A percentile compares a stretch with the other conserved stretches of the same genome.
Evolutionary conservation across 2,797 vertebrate genomes (phyloP).

Genomic region (Myoxocephalus aenaeus): DNA sequence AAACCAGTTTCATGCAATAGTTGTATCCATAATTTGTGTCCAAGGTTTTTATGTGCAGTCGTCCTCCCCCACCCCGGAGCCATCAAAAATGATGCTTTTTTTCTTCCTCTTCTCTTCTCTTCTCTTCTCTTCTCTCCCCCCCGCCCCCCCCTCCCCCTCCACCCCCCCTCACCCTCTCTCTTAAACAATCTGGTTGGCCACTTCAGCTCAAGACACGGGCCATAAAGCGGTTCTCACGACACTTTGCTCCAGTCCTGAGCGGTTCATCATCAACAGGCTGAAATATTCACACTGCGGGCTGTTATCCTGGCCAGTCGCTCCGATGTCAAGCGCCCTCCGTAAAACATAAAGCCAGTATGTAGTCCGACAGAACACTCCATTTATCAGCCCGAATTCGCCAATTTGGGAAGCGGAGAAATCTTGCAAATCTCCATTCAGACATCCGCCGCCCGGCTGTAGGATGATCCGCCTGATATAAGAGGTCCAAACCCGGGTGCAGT

Average conservation of each 20-base stretch:
- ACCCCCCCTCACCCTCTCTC: conserved; percentile 8
- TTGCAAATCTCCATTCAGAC: conserved; percentile 76
- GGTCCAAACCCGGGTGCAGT: conserved; percentile 67
- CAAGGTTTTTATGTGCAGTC: conserved; percentile 68
- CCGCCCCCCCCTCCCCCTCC: not conserved
- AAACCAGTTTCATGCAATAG: conserved; percentile 74
- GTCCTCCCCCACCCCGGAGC: conserved; percentile 76
- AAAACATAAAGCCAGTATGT: conserved; percentile 68
- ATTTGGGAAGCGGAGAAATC: conserved; percentile 58
- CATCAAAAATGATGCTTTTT: conserved; percentile 66
- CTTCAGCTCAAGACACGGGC: conserved; percentile 78
- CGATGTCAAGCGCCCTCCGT: conserved; percentile 78
- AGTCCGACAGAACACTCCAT: conserved; percentile 80
- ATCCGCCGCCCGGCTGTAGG: conserved; percentile 72
- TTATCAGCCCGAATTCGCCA: conserved; percentile 63
- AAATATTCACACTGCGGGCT: conserved; percentile 82
- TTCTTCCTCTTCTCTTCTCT: not conserved
- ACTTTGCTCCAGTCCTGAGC: conserved; percentile 79
- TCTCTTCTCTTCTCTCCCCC: not conserved
- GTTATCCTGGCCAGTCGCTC: conserved; percentile 70
- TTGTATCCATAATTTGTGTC: conserved; percentile 80
- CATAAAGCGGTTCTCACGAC: conserved; percentile 79
- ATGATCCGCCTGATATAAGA: conserved; percentile 72
- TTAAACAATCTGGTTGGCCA: conserved; percentile 70
- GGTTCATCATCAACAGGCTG: conserved; percentile 85